Evolutionary conservation across 2,888 invertebrate genomes (phyloP).

Genomic region (Odontomyia ornata): DNA sequence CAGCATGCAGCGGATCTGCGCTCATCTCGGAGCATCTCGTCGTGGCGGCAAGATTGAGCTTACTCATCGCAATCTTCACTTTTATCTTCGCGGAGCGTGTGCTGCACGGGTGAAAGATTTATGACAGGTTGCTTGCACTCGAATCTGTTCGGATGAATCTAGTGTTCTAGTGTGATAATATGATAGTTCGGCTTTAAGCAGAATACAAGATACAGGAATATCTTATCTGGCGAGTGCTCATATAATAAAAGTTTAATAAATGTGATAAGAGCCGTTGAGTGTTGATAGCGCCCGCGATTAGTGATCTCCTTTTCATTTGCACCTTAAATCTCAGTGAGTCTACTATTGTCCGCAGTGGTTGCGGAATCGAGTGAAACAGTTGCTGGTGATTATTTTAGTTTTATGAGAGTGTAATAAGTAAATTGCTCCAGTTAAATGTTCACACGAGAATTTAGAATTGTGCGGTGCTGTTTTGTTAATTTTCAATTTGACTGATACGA

Average conservation of each 20-base stretch:
- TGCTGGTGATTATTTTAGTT: background rate
- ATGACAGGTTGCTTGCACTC: background rate
- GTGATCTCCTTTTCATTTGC: background rate
- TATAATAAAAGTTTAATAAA: constrained; percentile 1
- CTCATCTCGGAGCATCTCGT: background rate
- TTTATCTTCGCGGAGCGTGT: background rate
- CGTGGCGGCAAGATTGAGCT: background rate
- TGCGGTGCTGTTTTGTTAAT: background rate
- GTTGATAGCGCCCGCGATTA: constrained; percentile 1
- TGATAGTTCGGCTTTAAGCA: background rate
- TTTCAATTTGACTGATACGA: background rate
- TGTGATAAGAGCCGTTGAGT: background rate
- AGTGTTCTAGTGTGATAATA: background rate
- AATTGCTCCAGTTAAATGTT: background rate
- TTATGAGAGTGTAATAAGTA: background rate
- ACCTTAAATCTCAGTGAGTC: background rate
- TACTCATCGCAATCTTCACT: background rate
- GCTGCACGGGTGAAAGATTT: background rate
- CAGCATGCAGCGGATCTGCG: background rate
- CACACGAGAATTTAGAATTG: background rate
- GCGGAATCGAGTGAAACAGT: background rate
- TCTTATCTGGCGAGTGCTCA: background rate
- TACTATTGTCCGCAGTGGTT: background rate
- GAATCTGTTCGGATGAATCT: background rate
- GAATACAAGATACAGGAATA: background rate